Conservation (phyloP, 2,797 vertebrate species). For the Platalea minor region DNA sequence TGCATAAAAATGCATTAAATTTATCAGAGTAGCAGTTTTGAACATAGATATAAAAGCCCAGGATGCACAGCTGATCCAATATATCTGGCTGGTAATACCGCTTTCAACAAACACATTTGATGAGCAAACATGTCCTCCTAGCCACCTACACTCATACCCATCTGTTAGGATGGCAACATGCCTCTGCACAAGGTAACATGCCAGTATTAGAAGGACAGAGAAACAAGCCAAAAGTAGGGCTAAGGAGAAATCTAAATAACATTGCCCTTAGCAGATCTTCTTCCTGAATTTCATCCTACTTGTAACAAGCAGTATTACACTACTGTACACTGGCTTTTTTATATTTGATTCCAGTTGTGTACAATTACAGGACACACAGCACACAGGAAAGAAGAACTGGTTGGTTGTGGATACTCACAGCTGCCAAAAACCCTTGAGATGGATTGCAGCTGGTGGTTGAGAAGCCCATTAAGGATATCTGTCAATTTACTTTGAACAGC, state of each 20-base stretch:
- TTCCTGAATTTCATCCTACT: background rate
- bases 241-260: background rate
- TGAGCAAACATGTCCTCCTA: constrained; percentile 62
- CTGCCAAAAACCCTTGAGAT: constrained; percentile 5
- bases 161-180: constrained; percentile 65
- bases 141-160: constrained; percentile 63
- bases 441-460: background rate
- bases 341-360: background rate
- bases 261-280: background rate
- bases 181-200: constrained; percentile 10
- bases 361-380: background rate
- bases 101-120: constrained; percentile 55
- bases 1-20: background rate
- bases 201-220: constrained; percentile 50
- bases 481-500: background rate
- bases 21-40: constrained; percentile 8
- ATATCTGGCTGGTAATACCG: constrained; percentile 30
- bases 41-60: background rate
- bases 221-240: background rate
- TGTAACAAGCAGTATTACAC: background rate
- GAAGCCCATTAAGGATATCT: background rate
- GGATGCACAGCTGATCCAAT: background rate
- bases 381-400: background rate
- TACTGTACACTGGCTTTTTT: background rate
- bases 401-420: background rate